Conservation (phyloP, 2,113 vertebrate species). For the Rafetus swinhoei region DNA sequence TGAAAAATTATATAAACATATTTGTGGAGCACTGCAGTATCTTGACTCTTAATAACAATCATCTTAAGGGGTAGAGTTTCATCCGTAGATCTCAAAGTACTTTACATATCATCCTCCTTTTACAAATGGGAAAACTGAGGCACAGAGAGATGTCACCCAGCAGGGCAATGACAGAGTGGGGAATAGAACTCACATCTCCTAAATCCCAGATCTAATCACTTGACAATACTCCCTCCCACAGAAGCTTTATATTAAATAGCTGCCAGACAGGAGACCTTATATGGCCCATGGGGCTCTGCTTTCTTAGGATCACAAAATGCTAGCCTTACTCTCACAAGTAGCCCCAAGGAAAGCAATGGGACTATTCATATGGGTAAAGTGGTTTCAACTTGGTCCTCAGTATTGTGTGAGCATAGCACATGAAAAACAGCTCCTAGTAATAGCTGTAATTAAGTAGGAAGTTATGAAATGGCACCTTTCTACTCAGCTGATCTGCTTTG, state of each 20-base stretch:
- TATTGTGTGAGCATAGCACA: not conserved
- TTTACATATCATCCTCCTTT: not conserved
- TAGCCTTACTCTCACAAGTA: not conserved
- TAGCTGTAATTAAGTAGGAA: not conserved
- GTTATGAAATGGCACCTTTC: not conserved
- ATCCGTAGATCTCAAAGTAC: accelerated
- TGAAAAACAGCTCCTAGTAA: not conserved
- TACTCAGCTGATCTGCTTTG: not conserved
- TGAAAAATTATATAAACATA: not conserved
- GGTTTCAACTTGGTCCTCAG: not conserved
- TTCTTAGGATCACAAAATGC: not conserved
- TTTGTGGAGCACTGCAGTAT: not conserved
- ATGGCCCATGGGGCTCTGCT: not conserved
- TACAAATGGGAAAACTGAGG: not conserved
- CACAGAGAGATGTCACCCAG: not conserved
- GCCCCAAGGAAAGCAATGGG: not conserved
- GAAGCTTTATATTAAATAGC: not conserved
- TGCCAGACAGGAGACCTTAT: not conserved
- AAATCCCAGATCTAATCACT: not conserved
- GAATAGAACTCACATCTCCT: not conserved
- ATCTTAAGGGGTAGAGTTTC: accelerated
- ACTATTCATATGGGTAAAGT: not conserved
- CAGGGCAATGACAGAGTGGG: not conserved
- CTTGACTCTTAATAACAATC: not conserved
- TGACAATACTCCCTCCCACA: not conserved